Percentiles rank a stretch among this genome's conserved stretches.
These are phyloP conservation scores for Meganola albula DNA, from an alignment of 2,888 invertebrate genomes.

Conservation along the genomic window DNA sequence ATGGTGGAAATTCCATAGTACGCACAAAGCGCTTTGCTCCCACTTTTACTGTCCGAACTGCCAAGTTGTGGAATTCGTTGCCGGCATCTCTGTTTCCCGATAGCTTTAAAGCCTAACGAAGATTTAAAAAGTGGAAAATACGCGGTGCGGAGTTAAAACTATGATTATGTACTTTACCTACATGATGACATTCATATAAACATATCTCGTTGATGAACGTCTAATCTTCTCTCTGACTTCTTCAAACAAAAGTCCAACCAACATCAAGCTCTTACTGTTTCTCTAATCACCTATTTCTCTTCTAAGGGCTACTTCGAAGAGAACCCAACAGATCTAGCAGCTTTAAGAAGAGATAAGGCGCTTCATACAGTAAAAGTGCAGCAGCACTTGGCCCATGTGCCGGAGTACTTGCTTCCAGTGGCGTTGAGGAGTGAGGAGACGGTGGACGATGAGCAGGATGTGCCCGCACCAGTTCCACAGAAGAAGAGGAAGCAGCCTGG, in stretches of 20 bases:
- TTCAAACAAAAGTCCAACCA: not conserved
- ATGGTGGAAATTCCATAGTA: no score
- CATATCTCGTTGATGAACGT: constrained; percentile 67
- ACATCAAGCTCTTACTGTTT: not conserved
- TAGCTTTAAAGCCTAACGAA: no score
- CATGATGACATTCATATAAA: constrained; percentile 44
- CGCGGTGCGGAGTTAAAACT: no score
- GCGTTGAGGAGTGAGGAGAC: constrained; percentile 82
- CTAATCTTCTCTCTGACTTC: constrained; percentile 74
- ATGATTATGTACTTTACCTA: no score
- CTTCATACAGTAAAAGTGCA: constrained; percentile 90
- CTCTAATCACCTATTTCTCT: not conserved
- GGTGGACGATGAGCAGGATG: constrained; percentile 47
- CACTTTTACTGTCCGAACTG: no score
- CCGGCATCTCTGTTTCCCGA: no score
- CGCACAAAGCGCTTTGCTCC: no score
- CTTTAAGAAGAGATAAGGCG: constrained; percentile 90
- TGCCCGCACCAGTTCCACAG: constrained; percentile 29
- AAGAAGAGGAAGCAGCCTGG: constrained; percentile 50
- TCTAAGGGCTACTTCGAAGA: constrained; percentile 91
- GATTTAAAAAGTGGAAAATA: no score
- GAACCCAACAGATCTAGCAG: constrained; percentile 91
- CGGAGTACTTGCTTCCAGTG: constrained; percentile 92
- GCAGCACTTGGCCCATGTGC: constrained; percentile 92
- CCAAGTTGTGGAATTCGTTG: no score